Evolutionary conservation across 2,888 invertebrate genomes (phyloP).

Genomic region (Dilophus febrilis): DNA sequence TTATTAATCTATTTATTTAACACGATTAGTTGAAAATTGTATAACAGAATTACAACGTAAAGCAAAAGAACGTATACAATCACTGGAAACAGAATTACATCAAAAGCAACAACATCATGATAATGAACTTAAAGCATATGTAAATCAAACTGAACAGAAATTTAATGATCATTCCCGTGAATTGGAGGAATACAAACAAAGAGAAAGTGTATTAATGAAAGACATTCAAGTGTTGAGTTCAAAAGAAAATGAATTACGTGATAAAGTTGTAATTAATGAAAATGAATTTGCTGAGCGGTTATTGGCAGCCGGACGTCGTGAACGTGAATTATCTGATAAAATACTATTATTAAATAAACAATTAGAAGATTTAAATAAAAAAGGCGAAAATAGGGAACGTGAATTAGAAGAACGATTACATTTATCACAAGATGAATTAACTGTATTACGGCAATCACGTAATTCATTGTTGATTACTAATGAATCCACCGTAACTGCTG

Average conservation of each 20-base stretch:
- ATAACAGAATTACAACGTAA: slow-evolving; percentile 25
- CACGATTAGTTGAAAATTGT: slow-evolving; percentile 38
- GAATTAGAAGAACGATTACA: slow-evolving; percentile 25
- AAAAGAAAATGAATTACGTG: slow-evolving; percentile 19
- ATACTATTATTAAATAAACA: slow-evolving; percentile 22
- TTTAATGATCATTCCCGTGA: slow-evolving; percentile 22
- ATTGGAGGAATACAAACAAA: slow-evolving; percentile 27
- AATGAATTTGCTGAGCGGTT: slow-evolving; percentile 17
- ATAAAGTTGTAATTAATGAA: slow-evolving; percentile 19
- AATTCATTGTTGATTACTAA: slow-evolving; percentile 9
- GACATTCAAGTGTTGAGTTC: slow-evolving; percentile 17
- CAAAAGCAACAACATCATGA: slow-evolving; percentile 20
- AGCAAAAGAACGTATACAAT: slow-evolving; percentile 20
- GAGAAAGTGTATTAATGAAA: slow-evolving; percentile 19
- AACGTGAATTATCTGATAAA: slow-evolving; percentile 22
- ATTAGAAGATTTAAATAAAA: slow-evolving; percentile 19
- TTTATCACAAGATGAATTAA: slow-evolving; percentile 25
- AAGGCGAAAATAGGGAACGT: slow-evolving; percentile 20
- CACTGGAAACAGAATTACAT: slow-evolving; percentile 20
- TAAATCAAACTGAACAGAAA: slow-evolving; percentile 19
- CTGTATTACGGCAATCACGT: slow-evolving; percentile 14
- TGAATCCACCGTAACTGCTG: slow-evolving; percentile 7
- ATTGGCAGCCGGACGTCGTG: slow-evolving; percentile 17
- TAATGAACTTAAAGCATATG: slow-evolving; percentile 18
- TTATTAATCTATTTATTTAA: background rate